Base-by-base conservation (phyloP, 1,140 invertebrate species). In the Calephelis virginiensis region DNA sequence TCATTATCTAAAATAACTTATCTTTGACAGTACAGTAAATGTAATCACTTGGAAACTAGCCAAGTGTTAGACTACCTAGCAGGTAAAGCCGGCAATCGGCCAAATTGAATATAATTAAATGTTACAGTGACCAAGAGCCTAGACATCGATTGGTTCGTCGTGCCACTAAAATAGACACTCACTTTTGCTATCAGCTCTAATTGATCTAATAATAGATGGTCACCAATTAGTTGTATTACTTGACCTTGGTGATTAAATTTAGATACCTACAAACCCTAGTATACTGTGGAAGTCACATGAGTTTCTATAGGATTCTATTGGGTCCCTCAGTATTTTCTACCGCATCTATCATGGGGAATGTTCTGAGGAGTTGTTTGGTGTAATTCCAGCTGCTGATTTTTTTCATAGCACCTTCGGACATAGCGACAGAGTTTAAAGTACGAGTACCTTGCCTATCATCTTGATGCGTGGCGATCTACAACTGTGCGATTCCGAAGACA, bases 1-100 rank as follows among this genome's bases (percentile, higher is more conserved):
- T 87, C 87, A 64, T 81, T 76, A 88, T 80, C 86, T 82, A 90
- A 90, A 90, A 90, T 90, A 90, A 89, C 88, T 90, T 90, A 90
- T 90, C 79, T 89, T 89, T 90, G 88, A 89, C 88, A 90, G 85
- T 84, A 88, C 77, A 86, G 83, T 88, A 83, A 86, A 83, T 90
- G 83, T 89, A 88, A 90, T 88, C 84, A 71, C 67, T 89, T 90
- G 88, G 88, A 82, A 17, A 59, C 6, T 50, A 37, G 82, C 88
- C 88, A 90, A 77, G 73, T 60, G 63, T 74, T 81, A 80, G 75
- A 69, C 80, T 86, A 90, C 86, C 88, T 88, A 88, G 70, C 86
- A 90, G 88, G 86, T 90, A 89, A 79, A 82, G 65, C 67, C 80
- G 88, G 88, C 88, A 87, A 81, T 81, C 77, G 40, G 88, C 88